Evolutionary conservation across 2,888 invertebrate species (phyloP), one percentile per base, ranked within the genome.

Genomic region (Clivina fossor): DNA sequence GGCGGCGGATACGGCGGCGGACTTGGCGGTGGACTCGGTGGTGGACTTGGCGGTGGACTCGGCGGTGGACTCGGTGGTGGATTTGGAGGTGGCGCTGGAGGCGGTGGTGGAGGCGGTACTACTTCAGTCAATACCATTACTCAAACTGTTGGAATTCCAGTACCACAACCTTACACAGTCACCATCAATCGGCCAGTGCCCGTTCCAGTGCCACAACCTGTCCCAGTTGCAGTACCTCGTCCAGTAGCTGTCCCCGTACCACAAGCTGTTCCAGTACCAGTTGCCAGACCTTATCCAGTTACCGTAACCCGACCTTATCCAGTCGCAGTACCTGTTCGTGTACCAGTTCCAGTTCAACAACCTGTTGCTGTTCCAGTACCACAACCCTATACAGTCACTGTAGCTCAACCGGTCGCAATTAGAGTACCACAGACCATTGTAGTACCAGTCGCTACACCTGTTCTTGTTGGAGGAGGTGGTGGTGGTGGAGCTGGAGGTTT

Each of bases 341-440:
- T 57, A 15, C 48, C 46, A 13, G 47, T 51, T 8, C 56, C 57
- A 19, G 57, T 53, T 20, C 47, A 30, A 18, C 55, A 55, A 20
- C 32, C 40, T 4, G 28, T 30, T 7, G 11, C 47, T 11, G 47
- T 55, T 1, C n/a, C 38, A 26, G 55, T 58, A 44, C 58, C 58
- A 1, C 58, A 58, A 33, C 58, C 58, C 2, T 54, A 55, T 40
- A 37, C 58, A 13, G 58, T 58, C 13, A 55, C 43, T 13, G 37
- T 58, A 9, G 40, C 54, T 28, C 58, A 58, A 50, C 49, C 58
- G 9, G 55, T 58, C 11, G 32, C 55, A 32, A 50, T 58, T 32
- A 41, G 54, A 55, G 58, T 58, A 40, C 58, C 58, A 18, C 58
- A 58, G 30, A 35, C 59, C 19, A 38, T 51, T 15, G 56, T 53